Evolutionary conservation across 64 coral and sea anemone genomes (phyloP).

Genomic region (Porites lutea): DNA sequence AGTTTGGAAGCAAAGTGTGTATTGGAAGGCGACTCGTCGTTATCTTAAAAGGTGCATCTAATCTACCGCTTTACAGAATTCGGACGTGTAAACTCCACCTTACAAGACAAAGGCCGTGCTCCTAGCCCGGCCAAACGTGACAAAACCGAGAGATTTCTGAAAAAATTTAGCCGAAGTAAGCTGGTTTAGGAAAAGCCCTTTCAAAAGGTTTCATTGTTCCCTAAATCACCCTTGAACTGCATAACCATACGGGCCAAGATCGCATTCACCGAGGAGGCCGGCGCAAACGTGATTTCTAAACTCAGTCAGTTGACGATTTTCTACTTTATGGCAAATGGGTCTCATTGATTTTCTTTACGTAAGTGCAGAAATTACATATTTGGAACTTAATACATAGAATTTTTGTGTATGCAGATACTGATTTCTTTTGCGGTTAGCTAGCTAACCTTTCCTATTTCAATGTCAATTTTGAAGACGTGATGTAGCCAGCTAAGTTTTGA

Average conservation of each 20-base stretch:
- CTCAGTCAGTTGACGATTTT: neutral
- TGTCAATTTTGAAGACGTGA: no score
- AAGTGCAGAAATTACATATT: no score
- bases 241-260: neutral
- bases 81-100: neutral
- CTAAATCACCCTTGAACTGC: neutral
- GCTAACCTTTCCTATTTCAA: no score
- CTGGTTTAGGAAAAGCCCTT: neutral
- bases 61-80: conserved; percentile 14
- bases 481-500: no score
- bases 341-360: no score
- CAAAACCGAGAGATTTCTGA: neutral
- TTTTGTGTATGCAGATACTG: neutral
- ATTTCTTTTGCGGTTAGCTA: neutral
- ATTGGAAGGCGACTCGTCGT: neutral
- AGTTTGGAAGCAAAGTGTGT: neutral
- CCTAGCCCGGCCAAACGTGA: neutral
- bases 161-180: conserved; percentile 37
- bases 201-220: conserved; percentile 25
- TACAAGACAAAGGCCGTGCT: conserved; percentile 16
- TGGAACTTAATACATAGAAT: no score
- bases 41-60: conserved; percentile 46
- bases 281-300: neutral
- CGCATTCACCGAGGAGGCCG: neutral
- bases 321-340: neutral